Base-by-base conservation (phyloP, 2,888 invertebrate genomes). In the Plemyria rubiginata region DNA sequence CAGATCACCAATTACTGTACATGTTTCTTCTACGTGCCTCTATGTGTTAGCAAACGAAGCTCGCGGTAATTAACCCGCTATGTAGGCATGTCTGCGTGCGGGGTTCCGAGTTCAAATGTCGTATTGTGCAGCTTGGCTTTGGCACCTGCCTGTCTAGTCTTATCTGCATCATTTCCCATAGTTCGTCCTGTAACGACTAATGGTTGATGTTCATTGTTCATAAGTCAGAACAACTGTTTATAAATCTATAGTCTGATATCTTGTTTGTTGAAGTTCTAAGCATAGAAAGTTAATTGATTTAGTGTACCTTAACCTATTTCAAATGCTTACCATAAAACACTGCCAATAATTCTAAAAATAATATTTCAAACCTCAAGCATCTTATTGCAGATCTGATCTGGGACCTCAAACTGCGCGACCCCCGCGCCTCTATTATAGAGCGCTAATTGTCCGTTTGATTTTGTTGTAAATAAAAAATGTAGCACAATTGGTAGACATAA, bases 401-500 rank as follows among this genome's bases (percentile, higher is more conserved):
- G 6, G 15, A 43, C 5, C 15, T 7, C 15, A 15, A 43, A 43
- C 45, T 15, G 40, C 40, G 4, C 15, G 41, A 22, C 56, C 41
- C 43, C 48, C 72, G 54, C 55, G 60, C 69, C 60, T 75, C 73
- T 72, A 28, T 62, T 54, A 66, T 67, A 79, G 63, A 45, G 74
- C 78, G 76, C 82, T 84, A 84, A 86, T 86, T 81, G 81, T 79
- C 67, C 75, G 75, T 72, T 83, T 82, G 87, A 83, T 85, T 88
- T 86, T 82, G 79, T 76, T 79, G 78, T 80, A 84, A 84, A 83
- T 81, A 84, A 45, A 80, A 84, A 80, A 84, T 82, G 81, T 80
- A 78, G 79, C 75, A 78, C 84, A 88, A 86, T 88, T 88, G 82
- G 86, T 86, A 84, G 82, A 80, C 80, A 80, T 81, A 81, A 79